Conservation (phyloP, 2,797 vertebrate genomes). For the Crocidura indochinensis region DNA sequence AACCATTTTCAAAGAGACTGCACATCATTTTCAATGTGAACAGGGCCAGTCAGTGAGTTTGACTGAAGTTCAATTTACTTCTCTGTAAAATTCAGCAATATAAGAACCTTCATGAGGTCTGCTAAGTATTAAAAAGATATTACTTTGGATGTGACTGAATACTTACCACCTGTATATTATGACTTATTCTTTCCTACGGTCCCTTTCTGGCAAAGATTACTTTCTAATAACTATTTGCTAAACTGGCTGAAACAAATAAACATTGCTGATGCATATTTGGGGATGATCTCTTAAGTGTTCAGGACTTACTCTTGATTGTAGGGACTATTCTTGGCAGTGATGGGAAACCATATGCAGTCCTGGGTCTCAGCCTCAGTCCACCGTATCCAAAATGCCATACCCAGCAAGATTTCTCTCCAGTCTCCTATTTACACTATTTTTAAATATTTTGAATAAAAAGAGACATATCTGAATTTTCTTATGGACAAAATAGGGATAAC, state of each 20-base stretch:
- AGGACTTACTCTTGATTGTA: too few species aligned
- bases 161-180: not conserved
- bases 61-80: conserved; percentile 47
- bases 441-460: conserved; percentile 24
- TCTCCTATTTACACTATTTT: conserved; percentile 20
- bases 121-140: not conserved
- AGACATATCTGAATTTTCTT: conserved; percentile 16
- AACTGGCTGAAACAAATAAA: not conserved
- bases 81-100: conserved; percentile 12
- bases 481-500: not conserved
- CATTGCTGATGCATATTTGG: not conserved
- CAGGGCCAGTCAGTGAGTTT: conserved; percentile 46
- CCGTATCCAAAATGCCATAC: too few species aligned
- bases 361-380: too few species aligned
- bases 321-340: too few species aligned
- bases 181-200: not conserved
- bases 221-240: not conserved
- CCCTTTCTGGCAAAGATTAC: conserved; percentile 24
- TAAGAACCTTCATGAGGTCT: not conserved
- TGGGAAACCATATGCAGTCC: too few species aligned
- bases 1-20: conserved; percentile 30
- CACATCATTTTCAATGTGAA: conserved; percentile 34
- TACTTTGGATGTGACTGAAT: not conserved
- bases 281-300: too few species aligned
- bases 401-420: too few species aligned